Evolutionary conservation across 2,797 vertebrate species (phyloP).

Genomic region (Falco concolor): DNA sequence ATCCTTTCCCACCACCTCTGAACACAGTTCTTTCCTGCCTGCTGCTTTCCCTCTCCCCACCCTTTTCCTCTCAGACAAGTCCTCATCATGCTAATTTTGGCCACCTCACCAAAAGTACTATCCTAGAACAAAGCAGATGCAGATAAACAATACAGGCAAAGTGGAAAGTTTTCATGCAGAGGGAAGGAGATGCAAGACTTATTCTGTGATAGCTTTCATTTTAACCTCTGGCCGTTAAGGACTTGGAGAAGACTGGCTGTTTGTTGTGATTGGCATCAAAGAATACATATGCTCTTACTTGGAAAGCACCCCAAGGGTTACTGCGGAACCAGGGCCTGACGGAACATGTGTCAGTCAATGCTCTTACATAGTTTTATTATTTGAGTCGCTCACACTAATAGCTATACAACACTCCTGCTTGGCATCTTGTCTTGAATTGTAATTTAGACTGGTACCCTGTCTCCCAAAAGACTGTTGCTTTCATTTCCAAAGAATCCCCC

Average conservation of each 20-base stretch:
- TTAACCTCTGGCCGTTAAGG: neutral
- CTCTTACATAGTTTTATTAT: neutral
- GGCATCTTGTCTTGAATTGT: neutral
- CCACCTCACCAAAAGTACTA: neutral
- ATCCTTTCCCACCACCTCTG: neutral
- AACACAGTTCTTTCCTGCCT: slow-evolving; percentile 7
- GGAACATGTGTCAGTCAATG: neutral
- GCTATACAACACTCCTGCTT: neutral
- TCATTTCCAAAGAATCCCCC: neutral
- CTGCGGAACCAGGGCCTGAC: neutral
- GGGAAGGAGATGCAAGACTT: neutral
- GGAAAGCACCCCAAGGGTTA: neutral
- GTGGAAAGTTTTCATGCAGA: neutral
- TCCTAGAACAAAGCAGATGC: neutral
- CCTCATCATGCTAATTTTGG: neutral
- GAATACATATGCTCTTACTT: neutral
- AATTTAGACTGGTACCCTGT: neutral
- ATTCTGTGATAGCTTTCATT: neutral
- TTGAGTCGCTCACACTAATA: neutral
- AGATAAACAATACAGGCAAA: neutral
- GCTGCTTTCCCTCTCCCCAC: slow-evolving; percentile 3
- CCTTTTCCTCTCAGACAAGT: slow-evolving; percentile 21
- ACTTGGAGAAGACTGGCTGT: neutral
- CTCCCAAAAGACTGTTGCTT: neutral
- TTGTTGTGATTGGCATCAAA: neutral